Base-by-base conservation (phyloP, 2,113 vertebrate genomes). In the Cavia porcellus region DNA sequence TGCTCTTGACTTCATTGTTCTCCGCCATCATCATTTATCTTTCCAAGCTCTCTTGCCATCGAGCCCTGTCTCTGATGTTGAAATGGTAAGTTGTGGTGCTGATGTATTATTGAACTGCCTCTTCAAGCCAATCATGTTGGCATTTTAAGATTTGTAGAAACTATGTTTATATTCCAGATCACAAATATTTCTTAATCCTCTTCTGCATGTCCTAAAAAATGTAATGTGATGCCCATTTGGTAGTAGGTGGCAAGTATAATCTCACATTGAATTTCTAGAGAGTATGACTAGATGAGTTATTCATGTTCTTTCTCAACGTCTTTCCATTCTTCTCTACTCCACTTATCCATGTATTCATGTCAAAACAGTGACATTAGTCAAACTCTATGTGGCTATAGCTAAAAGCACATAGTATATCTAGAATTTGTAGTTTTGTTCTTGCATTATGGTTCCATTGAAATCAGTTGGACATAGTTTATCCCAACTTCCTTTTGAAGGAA, bases 351-450 rank as follows among this genome's bases (percentile, higher is more conserved):
- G 87, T 59, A 59, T 64, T 64, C 35, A 74, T 91, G 20, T 38
- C 57, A 94, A 59, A 96, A 97, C 72, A 96, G 9, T 79, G 94
- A 90, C 15, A 64, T 77, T 82, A 81, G n/a, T 95, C 55, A 96
- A 95, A 89, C 24, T 81, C 24, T 59, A 92, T 75, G 50, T 95
- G 38, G 35, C 42, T 89, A 25, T 89, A 79, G 30, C 13, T 86
- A 94, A 95, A 92, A 52, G 11, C 50, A 89, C 32, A 20, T 86
- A 88, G 47, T 81, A 89, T 20, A 92, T 97, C 74, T 92, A 89
- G 62, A 97, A 70, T 70, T 70, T 95, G 95, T 80, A 80, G 82
- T 19, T 22, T 95, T 92, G 32, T 90, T 93, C 83, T 79, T 91
- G 45, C 86, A 94, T 90, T 92, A 94, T 55, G 55, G 45, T 22